These are phyloP conservation scores for Lepidothrix coronata DNA, from an alignment of 2,113 vertebrate species.

Conservation along the genomic window DNA sequence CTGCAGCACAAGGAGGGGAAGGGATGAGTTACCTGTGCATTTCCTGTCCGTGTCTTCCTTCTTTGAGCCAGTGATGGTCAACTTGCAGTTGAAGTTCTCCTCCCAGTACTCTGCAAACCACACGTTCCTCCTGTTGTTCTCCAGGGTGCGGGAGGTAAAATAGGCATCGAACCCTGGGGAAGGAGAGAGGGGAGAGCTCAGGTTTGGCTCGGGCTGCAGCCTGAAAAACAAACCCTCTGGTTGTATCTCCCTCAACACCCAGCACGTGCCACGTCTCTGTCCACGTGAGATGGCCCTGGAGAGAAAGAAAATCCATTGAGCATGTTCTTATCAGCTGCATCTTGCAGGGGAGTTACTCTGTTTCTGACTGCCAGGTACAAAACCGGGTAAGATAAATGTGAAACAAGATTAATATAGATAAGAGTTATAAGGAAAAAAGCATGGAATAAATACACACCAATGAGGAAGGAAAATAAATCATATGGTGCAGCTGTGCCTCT, in stretches of 20 bases:
- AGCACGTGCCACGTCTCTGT: accelerated
- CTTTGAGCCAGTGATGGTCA: conserved; percentile 93
- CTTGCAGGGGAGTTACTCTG: background rate
- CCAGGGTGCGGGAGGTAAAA: conserved; percentile 89
- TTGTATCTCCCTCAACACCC: accelerated
- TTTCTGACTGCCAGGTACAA: background rate
- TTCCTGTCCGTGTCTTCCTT: conserved; percentile 93
- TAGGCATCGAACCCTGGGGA: conserved; percentile 88
- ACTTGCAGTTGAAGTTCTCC: conserved; percentile 97
- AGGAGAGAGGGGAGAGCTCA: conserved; percentile 21
- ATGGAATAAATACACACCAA: background rate
- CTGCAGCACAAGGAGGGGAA: background rate
- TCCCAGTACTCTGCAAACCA: conserved; percentile 99
- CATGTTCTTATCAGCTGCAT: background rate
- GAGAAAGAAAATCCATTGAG: background rate
- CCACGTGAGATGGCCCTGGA: accelerated
- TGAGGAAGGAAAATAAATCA: background rate
- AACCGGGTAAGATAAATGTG: background rate
- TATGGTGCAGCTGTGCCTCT: background rate
- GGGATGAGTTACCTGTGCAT: conserved; percentile 85
- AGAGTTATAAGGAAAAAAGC: background rate
- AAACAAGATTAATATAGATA: background rate
- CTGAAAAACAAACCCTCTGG: background rate
- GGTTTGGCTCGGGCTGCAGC: background rate
- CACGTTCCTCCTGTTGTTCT: conserved; percentile 95